Percentiles rank a stretch among this genome's conserved stretches.
phyloP scores from a whole-genome alignment of 2,113 vertebrate species.

The Strix aluco region DNA sequence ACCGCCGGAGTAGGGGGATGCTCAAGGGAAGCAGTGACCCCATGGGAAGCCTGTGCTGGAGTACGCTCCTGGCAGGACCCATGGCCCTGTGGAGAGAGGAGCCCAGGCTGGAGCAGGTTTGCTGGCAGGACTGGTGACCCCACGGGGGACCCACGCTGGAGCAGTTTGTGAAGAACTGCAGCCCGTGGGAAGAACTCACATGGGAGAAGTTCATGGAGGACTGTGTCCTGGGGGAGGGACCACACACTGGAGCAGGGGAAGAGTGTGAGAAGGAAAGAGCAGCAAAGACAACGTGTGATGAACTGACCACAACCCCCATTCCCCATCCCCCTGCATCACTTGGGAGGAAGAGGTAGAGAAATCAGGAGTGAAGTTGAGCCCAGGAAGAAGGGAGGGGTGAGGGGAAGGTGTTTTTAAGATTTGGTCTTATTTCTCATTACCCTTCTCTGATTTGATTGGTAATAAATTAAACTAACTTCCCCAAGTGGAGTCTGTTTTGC shows the following conservation, averaged over 20 bases:
- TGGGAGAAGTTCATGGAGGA: background rate
- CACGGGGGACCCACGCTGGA: background rate
- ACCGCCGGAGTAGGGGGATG: background rate
- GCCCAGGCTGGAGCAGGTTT: background rate
- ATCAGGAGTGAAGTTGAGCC: background rate
- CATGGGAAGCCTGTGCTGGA: rapidly evolving
- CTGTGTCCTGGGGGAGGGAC: background rate
- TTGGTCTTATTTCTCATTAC: background rate
- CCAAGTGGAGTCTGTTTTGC: background rate
- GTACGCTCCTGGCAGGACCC: background rate
- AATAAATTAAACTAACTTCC: background rate
- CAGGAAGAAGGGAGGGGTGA: background rate
- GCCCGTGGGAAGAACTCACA: rapidly evolving
- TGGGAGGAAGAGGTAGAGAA: background rate
- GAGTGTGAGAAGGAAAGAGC: background rate
- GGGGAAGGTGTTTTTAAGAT: background rate
- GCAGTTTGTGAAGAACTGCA: background rate
- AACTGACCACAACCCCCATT: background rate
- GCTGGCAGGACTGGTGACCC: background rate
- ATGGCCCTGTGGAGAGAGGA: background rate
- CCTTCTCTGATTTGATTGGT: background rate
- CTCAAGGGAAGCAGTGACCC: background rate
- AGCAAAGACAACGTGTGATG: background rate
- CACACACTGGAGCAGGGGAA: background rate
- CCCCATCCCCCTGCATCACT: background rate